Evolutionary conservation across 1,140 invertebrate genomes (phyloP).

Genomic region (Wasmannia auropunctata): DNA sequence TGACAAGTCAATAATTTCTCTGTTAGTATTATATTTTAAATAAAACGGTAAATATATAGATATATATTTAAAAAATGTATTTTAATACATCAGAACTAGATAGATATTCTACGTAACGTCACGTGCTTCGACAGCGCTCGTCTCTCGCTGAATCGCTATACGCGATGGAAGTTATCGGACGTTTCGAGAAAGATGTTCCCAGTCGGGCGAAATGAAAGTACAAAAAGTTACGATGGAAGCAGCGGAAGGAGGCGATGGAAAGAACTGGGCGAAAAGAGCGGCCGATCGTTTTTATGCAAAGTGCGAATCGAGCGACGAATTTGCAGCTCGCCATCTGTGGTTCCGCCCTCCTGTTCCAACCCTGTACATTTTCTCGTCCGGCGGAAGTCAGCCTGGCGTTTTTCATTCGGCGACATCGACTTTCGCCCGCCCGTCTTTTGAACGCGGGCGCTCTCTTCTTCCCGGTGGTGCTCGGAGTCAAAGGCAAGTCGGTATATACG

Average conservation of each 20-base stretch:
- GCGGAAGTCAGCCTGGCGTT: constrained; percentile 38
- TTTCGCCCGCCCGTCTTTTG: constrained; percentile 33
- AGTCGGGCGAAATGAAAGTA: background rate
- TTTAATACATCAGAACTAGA: constrained; percentile 5
- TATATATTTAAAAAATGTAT: too few relatives aligned
- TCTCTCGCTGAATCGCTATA: constrained; percentile 8
- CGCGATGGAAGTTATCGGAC: constrained; percentile 29
- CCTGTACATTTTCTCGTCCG: constrained; percentile 42
- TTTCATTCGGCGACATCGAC: constrained; percentile 43
- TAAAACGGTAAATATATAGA: too few relatives aligned
- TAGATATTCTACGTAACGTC: constrained; percentile 1
- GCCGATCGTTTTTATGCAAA: constrained; percentile 57
- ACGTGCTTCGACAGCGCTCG: background rate
- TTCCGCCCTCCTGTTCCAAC: constrained; percentile 22
- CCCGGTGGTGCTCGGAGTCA: background rate
- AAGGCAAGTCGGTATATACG: constrained; percentile 28
- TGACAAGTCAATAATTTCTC: background rate
- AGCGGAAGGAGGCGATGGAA: background rate
- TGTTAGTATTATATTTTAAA: background rate
- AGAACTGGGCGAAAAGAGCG: background rate
- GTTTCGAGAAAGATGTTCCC: constrained; percentile 23
- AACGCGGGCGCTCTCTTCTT: constrained; percentile 16
- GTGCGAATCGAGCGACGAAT: constrained; percentile 42
- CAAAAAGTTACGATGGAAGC: constrained; percentile 19
- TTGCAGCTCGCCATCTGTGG: constrained; percentile 49